Base-by-base conservation (phyloP, 2,888 invertebrate species). In the Drosophila falleni region DNA sequence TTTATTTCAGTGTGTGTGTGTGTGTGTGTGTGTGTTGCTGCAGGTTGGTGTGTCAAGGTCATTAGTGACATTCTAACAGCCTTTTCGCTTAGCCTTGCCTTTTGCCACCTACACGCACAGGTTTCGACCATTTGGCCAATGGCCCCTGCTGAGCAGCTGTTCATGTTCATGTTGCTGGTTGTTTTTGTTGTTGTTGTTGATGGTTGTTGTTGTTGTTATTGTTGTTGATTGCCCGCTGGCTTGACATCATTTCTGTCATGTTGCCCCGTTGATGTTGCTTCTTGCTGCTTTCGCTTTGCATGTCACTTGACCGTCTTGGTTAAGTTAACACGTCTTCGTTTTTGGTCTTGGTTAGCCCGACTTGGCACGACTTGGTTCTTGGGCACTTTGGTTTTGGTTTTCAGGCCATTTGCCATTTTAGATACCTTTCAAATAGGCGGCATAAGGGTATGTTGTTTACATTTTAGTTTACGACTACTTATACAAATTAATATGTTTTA, bases 181-280 rank as follows among this genome's bases (percentile, higher is more conserved):
- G 42, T 41, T 50, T 37, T 53, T 59, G 39, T 47, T 58, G 60
- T 61, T 65, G 51, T 50, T 66, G 67, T 29, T 64, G 50, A n/a
- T 10, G 37, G 31, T 71, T 51, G 47, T 16, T 6, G 42, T 44
- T 71, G 61, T 54, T 67, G 42, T 47, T 60, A 55, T 51, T 66
- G 46, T 41, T 58, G 50, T 16, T 44, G 35, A 55, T 19, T 80
- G 62, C 61, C 87, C 81, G 81, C 81, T 81, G 87, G 78, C 83
- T 85, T 84, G 83, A 84, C 83, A 84, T 84, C 83, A 87, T 80
- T 80, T 69, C 66, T 65, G 78, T 72, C 74, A 80, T 84, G 81
- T 81, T 87, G 66, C 19, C 35, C 58, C 56, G 58, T 65, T 54
- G 26, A 55, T 54, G 37, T 37, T 61, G 15, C 39, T 39, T 39